These are phyloP conservation scores for Dryoscopus gambensis DNA, from an alignment of 2,113 vertebrate species.

Conservation along the genomic window DNA sequence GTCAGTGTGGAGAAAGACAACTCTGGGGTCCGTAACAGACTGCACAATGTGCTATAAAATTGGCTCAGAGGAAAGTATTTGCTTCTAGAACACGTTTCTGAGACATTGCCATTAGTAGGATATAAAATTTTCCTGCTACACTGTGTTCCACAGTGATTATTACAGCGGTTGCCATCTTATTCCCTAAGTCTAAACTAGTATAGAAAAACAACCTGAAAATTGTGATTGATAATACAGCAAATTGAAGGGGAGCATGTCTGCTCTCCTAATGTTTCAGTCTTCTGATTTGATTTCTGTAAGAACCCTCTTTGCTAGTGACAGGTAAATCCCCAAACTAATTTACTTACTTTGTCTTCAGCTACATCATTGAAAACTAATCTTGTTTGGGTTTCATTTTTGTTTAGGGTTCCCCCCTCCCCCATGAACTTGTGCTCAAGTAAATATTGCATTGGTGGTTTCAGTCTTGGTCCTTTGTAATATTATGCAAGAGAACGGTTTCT, in stretches of 20 bases:
- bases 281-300: conserved; percentile 14
- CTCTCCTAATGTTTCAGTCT: background rate
- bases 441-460: background rate
- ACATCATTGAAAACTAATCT: conserved; percentile 1
- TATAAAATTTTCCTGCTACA: background rate
- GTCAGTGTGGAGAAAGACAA: background rate
- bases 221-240: background rate
- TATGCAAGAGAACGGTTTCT: background rate
- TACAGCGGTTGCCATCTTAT: background rate
- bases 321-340: conserved; percentile 21
- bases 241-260: background rate
- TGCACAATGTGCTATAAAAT: background rate
- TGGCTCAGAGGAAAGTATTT: background rate
- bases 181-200: background rate
- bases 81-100: background rate
- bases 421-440: background rate
- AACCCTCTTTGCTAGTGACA: background rate
- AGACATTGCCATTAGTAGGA: background rate
- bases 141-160: background rate
- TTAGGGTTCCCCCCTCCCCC: background rate
- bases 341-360: conserved; percentile 18
- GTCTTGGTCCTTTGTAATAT: background rate
- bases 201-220: background rate
- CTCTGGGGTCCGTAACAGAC: background rate
- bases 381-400: background rate